Evolutionary conservation across 2,797 vertebrate species (phyloP).

Genomic region (Silurus aristotelis): DNA sequence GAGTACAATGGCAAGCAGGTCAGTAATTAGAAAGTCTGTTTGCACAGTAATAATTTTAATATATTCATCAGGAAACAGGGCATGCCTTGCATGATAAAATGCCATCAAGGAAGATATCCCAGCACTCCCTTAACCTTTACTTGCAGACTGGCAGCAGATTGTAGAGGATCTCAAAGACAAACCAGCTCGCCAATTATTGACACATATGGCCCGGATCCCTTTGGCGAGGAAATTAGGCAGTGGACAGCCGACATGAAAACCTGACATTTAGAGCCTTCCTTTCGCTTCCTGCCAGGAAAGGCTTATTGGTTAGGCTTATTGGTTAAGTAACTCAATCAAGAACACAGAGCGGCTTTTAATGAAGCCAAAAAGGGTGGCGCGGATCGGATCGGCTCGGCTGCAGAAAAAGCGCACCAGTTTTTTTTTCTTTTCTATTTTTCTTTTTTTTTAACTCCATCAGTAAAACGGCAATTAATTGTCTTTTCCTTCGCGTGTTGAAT

Average conservation of each 20-base stretch:
- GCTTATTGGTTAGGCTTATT: constrained; percentile 46
- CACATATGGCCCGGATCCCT: constrained; percentile 54
- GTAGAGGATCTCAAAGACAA: constrained; percentile 69
- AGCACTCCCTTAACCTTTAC: constrained; percentile 78
- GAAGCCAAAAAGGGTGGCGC: constrained; percentile 33
- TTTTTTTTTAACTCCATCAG: background rate
- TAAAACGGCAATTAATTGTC: constrained; percentile 43
- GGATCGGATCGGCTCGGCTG: constrained; percentile 14
- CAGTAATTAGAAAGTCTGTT: constrained; percentile 91
- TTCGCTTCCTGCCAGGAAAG: constrained; percentile 49
- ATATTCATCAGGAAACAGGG: constrained; percentile 86
- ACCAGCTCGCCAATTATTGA: constrained; percentile 60
- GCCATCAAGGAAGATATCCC: constrained; percentile 82
- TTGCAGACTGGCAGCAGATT: constrained; percentile 74
- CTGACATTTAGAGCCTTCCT: constrained; percentile 51
- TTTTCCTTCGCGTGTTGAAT: constrained; percentile 58
- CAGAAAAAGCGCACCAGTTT: background rate
- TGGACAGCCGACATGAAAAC: constrained; percentile 56
- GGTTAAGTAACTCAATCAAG: constrained; percentile 58
- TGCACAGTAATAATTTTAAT: constrained; percentile 91
- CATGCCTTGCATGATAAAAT: constrained; percentile 83
- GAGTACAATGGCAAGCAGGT: constrained; percentile 87
- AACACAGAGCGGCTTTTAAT: constrained; percentile 43
- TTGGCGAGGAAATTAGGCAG: constrained; percentile 52
- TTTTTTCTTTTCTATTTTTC: no score